Conservation (phyloP, 2,888 invertebrate genomes). For the Petrophora chlorosata region DNA sequence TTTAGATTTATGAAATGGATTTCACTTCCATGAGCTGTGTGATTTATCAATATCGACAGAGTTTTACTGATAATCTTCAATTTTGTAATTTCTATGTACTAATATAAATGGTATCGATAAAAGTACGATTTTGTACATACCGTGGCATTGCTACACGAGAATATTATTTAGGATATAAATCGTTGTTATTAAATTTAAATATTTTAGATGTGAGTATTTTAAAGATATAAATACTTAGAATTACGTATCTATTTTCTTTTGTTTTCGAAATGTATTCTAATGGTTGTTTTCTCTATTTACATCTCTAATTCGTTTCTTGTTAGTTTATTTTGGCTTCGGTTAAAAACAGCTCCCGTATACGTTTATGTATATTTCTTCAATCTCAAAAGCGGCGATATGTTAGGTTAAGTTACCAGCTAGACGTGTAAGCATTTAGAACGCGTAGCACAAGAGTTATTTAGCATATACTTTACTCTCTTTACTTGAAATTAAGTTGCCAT, state of each 20-base stretch:
- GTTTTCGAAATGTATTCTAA: conserved; percentile 56
- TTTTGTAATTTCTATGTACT: conserved; percentile 55
- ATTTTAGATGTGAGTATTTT: conserved; percentile 73
- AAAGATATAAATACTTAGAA: conserved; percentile 28
- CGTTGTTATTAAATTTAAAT: conserved; percentile 73
- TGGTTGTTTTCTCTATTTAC: conserved; percentile 54
- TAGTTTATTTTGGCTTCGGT: too few species aligned
- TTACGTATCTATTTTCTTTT: conserved; percentile 24
- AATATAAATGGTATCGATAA: conserved; percentile 42
- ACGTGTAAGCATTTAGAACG: conserved; percentile 74
- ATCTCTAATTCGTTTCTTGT: conserved; percentile 43
- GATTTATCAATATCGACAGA: conserved; percentile 65
- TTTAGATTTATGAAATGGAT: conserved; percentile 45
- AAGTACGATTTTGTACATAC: conserved; percentile 65
- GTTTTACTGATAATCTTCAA: conserved; percentile 57
- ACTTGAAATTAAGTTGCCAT: conserved; percentile 2
- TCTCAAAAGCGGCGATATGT: conserved; percentile 51
- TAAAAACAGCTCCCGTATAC: conserved; percentile 32
- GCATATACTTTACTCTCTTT: conserved; percentile 27
- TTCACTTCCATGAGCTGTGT: conserved; percentile 60
- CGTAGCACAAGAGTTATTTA: conserved; percentile 54
- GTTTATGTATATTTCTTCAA: conserved; percentile 39
- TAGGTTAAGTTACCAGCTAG: conserved; percentile 73
- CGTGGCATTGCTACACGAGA: conserved; percentile 51
- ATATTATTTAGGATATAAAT: conserved; percentile 48